Conservation (phyloP, 1,140 invertebrate genomes). For the Trichogramma pretiosum region DNA sequence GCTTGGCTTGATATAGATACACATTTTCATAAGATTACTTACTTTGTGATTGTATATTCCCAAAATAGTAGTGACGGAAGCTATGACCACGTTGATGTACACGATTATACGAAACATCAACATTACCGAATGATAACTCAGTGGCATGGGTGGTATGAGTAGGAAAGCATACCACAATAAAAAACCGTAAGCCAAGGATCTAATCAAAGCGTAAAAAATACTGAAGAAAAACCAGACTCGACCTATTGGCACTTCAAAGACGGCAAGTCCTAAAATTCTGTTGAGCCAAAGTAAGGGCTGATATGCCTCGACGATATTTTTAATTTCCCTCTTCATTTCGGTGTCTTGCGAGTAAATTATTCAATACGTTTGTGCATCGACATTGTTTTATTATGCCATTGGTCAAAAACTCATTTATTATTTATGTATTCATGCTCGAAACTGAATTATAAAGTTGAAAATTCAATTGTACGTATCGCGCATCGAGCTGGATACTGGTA, state of each 20-base stretch:
- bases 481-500: too few relatives aligned
- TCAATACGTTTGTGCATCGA: too few relatives aligned
- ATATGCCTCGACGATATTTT: background rate
- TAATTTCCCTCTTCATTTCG: too few relatives aligned
- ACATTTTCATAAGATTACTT: background rate
- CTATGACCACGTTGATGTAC: constrained; percentile 1
- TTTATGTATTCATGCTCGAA: too few relatives aligned
- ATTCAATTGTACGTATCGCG: too few relatives aligned
- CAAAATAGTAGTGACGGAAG: constrained; percentile 2
- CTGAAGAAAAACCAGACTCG: background rate
- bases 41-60: constrained; percentile 2
- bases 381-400: background rate
- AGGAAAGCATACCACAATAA: background rate
- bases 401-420: too few relatives aligned
- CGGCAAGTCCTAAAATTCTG: background rate
- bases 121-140: too few relatives aligned
- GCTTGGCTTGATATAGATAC: too few relatives aligned
- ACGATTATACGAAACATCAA: background rate
- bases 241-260: background rate
- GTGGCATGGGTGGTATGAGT: too few relatives aligned
- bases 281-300: background rate
- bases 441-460: too few relatives aligned
- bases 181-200: background rate
- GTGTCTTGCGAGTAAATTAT: too few relatives aligned
- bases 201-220: background rate